Percentiles rank a stretch among this genome's conserved stretches.
Conservation (phyloP, 2,888 invertebrate genomes). For the Eupeodes luniger region DNA sequence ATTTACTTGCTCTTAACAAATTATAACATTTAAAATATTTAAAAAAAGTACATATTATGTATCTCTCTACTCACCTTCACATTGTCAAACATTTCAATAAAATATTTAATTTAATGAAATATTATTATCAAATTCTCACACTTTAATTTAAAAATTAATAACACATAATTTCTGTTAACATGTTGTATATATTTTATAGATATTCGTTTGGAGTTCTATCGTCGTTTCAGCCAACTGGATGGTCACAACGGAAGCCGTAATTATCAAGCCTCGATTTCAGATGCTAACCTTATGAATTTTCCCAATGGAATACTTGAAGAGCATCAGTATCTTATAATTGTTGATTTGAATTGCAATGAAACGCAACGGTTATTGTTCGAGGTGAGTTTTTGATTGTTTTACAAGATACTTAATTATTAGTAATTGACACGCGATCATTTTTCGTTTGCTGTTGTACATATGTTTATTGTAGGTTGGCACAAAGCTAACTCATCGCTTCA, state of each 20-base stretch:
- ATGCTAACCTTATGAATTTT: constrained; percentile 62
- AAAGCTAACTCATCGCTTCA: constrained; percentile 69
- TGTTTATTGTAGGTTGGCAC: constrained; percentile 43
- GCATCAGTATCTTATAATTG: constrained; percentile 77
- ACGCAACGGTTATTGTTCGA: constrained; percentile 59
- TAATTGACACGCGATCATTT: constrained; percentile 49
- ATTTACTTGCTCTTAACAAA: no score
- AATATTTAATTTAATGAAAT: not conserved
- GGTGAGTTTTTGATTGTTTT: constrained; percentile 47
- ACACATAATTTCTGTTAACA: no score
- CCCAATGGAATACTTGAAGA: constrained; percentile 75
- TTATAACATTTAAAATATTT: no score
- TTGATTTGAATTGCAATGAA: constrained; percentile 75
- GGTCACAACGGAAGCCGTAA: constrained; percentile 58
- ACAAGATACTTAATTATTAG: constrained; percentile 30
- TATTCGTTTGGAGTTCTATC: constrained; percentile 62
- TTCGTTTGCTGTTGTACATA: no score
- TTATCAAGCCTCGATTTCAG: constrained; percentile 71
- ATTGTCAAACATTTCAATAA: no score
- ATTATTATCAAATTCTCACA: not conserved
- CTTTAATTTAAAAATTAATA: not conserved
- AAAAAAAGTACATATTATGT: no score
- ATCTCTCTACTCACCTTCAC: no score
- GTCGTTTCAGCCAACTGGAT: constrained; percentile 49
- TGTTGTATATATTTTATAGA: constrained; percentile 24